phyloP scores from a whole-genome alignment of 2,888 invertebrate genomes.

The Acronicta psi region DNA sequence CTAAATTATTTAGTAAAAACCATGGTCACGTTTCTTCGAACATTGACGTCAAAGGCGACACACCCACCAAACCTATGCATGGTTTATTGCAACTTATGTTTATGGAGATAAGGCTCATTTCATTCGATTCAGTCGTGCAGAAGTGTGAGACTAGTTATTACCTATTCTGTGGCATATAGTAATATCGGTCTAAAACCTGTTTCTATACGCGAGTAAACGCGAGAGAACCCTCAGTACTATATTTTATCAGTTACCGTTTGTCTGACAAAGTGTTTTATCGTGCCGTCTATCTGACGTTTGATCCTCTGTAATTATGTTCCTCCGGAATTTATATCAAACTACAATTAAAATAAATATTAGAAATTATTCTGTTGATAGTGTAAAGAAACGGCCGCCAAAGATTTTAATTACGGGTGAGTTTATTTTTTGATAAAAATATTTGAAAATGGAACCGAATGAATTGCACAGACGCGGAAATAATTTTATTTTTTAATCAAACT shows the following conservation, averaged over 20 bases:
- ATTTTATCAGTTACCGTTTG: slow-evolving; percentile 71
- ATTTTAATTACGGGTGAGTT: slow-evolving; percentile 89
- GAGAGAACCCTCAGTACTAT: slow-evolving; percentile 52
- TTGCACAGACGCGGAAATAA: background rate
- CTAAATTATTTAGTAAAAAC: slow-evolving; percentile 33
- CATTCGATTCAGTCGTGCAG: slow-evolving; percentile 30
- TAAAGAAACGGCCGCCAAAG: slow-evolving; percentile 79
- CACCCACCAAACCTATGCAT: slow-evolving; percentile 63
- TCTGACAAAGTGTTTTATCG: slow-evolving; percentile 72
- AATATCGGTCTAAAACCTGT: slow-evolving; percentile 70
- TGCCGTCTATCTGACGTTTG: slow-evolving; percentile 55
- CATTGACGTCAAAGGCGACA: slow-evolving; percentile 57
- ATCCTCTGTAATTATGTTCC: slow-evolving; percentile 65
- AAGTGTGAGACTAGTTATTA: slow-evolving; percentile 15
- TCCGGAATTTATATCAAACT: slow-evolving; percentile 71
- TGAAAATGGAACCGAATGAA: slow-evolving; percentile 1
- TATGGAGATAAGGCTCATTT: slow-evolving; percentile 61
- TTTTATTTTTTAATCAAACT: no score
- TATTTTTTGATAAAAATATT: slow-evolving; percentile 36
- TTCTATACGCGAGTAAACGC: slow-evolving; percentile 65
- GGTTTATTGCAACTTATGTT: slow-evolving; percentile 25
- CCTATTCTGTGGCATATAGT: slow-evolving; percentile 8
- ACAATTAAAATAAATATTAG: slow-evolving; percentile 67
- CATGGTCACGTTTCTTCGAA: slow-evolving; percentile 50
- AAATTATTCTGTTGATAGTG: slow-evolving; percentile 68